Percentiles rank a stretch among this genome's conserved stretches.
These are phyloP conservation scores for Pipistrellus nathusii DNA, from an alignment of 2,797 vertebrate species.

Conservation along the genomic window DNA sequence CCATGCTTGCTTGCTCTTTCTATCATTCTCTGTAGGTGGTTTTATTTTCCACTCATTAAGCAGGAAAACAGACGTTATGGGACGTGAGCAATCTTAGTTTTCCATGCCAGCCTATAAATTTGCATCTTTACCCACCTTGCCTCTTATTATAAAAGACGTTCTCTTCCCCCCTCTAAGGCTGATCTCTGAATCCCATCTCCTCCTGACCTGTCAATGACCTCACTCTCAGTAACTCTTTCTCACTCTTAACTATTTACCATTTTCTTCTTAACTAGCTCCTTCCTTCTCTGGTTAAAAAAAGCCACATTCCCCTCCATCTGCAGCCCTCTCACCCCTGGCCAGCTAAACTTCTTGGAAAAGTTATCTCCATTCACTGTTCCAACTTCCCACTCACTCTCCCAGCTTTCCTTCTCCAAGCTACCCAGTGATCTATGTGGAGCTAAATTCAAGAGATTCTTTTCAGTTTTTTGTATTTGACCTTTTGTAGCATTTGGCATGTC, in stretches of 20 bases:
- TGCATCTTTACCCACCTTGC: not conserved
- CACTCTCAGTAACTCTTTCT: not conserved
- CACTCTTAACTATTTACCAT: not conserved
- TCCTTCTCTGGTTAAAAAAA: conserved; percentile 1
- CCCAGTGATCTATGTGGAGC: not conserved
- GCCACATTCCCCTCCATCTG: not conserved
- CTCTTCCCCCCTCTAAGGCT: not conserved
- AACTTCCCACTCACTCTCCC: not conserved
- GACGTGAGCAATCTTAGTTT: not conserved
- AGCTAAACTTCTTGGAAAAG: conserved; percentile 5
- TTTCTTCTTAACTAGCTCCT: not conserved
- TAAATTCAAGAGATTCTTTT: conserved; percentile 9
- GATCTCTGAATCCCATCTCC: not conserved
- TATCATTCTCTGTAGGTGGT: not conserved
- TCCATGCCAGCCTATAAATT: not conserved
- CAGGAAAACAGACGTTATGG: not conserved
- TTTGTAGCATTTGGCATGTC: not conserved
- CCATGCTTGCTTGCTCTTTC: not conserved
- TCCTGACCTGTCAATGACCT: not conserved
- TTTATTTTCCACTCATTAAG: not conserved
- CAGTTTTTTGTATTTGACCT: conserved; percentile 23
- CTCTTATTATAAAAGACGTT: not conserved
- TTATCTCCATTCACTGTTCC: conserved; percentile 38
- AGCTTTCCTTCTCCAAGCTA: not conserved
- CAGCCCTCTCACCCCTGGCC: not conserved